phyloP scores from a whole-genome alignment of 2,113 vertebrate genomes.

The Bubalus kerabau region DNA sequence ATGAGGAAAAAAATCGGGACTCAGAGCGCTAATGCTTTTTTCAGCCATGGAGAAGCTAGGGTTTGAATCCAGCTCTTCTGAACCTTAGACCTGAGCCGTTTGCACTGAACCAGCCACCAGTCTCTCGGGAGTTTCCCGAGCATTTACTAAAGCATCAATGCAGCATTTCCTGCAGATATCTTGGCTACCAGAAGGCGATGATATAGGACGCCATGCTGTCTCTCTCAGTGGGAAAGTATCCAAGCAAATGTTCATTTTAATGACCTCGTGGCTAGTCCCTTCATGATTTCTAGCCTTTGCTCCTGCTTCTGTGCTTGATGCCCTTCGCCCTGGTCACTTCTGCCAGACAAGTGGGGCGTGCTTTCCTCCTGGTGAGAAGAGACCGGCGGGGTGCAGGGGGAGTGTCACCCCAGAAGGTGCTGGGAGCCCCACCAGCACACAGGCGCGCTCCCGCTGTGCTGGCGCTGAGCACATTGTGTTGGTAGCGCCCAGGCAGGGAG shows the following conservation, averaged over 20 bases:
- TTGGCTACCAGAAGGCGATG: neutral
- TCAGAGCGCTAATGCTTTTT: rapidly evolving
- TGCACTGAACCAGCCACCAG: rapidly evolving
- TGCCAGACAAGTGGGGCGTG: neutral
- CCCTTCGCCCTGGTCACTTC: neutral
- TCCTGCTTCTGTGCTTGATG: neutral
- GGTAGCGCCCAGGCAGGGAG: neutral
- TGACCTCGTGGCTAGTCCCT: rapidly evolving
- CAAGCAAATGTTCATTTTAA: neutral
- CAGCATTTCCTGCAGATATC: rapidly evolving
- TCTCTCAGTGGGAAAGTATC: neutral
- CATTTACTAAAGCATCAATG: neutral
- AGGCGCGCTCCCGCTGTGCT: neutral
- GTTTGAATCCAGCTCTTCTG: neutral
- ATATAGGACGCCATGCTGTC: rapidly evolving
- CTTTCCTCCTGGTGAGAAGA: neutral
- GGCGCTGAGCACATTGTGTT: neutral
- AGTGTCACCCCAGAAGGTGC: neutral
- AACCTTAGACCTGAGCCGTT: rapidly evolving
- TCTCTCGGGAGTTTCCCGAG: neutral
- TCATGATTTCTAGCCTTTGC: neutral
- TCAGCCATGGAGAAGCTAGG: neutral
- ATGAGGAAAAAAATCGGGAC: neutral
- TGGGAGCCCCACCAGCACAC: neutral
- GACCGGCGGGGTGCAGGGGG: rapidly evolving